Evolutionary conservation across 2,797 vertebrate genomes (phyloP).

Genomic region (Buphagus erythrorhynchus): DNA sequence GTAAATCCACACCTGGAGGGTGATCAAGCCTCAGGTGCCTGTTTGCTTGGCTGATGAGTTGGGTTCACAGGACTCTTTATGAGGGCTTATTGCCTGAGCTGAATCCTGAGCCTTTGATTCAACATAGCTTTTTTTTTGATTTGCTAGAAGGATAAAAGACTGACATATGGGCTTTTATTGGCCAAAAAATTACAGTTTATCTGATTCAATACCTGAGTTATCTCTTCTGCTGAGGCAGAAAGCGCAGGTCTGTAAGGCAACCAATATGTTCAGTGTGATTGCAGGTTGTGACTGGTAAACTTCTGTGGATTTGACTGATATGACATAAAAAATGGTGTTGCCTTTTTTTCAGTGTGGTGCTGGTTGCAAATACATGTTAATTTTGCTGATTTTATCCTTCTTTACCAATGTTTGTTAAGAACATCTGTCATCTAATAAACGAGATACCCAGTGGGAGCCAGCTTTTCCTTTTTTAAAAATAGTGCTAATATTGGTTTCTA

Average conservation of each 20-base stretch:
- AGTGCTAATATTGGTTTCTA: background rate
- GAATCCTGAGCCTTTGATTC: background rate
- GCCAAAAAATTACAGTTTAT: background rate
- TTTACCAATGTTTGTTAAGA: background rate
- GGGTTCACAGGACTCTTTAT: rapidly evolving
- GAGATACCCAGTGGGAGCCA: background rate
- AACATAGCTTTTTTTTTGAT: background rate
- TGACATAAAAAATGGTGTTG: background rate
- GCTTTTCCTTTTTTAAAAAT: background rate
- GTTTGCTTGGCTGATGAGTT: background rate
- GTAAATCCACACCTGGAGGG: background rate
- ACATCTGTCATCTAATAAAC: conserved; percentile 11
- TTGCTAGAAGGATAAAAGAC: background rate
- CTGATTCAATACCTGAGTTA: conserved; percentile 9
- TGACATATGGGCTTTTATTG: background rate
- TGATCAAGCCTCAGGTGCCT: background rate
- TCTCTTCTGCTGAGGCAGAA: background rate
- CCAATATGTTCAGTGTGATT: background rate
- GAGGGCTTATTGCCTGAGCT: background rate
- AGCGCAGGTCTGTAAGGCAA: conserved; percentile 14
- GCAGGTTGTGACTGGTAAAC: background rate
- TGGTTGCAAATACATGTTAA: background rate
- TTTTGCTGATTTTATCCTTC: conserved; percentile 11
- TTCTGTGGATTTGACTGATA: background rate
- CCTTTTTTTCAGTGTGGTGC: background rate